Evolutionary conservation across 2,888 invertebrate genomes (phyloP).

Genomic region (Amblyteles armatorius): DNA sequence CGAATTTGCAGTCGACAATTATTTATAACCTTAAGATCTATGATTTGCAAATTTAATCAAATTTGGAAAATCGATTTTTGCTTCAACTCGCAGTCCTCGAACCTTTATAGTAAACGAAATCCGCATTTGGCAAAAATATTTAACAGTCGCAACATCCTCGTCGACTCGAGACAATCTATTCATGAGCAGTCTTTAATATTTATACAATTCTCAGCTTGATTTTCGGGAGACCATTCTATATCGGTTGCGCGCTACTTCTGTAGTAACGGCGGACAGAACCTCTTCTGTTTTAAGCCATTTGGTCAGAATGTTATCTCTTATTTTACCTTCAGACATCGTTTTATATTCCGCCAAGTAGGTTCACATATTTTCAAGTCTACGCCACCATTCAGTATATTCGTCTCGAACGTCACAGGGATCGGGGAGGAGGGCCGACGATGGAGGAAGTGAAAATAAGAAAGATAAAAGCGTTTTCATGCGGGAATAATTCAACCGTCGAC

Average conservation of each 20-base stretch:
- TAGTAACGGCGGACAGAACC: no score
- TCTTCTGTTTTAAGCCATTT: no score
- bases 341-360: neutral
- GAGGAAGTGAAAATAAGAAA: neutral
- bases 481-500: neutral
- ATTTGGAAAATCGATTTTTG: neutral
- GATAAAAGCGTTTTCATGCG: neutral
- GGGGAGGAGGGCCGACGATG: neutral
- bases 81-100: neutral
- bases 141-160: no score
- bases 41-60: neutral
- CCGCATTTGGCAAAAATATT: no score
- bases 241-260: no score
- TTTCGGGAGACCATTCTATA: no score
- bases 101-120: no score
- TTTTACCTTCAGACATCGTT: neutral
- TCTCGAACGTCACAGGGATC: neutral
- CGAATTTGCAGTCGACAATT: neutral
- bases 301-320: no score
- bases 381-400: neutral
- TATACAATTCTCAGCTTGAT: no score
- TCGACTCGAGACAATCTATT: no score
- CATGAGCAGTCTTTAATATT: no score
- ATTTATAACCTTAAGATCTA: neutral
- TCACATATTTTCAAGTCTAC: neutral